Evolutionary conservation across 2,797 vertebrate genomes (phyloP).

Genomic region (Poeciliopsis turneri): DNA sequence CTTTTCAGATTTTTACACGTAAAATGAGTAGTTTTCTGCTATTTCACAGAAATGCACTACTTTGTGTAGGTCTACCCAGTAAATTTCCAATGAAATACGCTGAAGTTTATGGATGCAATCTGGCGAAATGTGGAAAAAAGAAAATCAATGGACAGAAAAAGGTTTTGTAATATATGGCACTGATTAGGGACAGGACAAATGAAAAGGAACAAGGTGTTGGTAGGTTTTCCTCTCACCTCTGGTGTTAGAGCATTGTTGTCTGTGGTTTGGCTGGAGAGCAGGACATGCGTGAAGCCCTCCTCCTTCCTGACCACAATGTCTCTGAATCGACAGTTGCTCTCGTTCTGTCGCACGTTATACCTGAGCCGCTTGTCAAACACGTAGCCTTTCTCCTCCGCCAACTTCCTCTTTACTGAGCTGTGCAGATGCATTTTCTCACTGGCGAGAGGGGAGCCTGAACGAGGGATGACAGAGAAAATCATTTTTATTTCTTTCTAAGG

Average conservation of each 20-base stretch:
- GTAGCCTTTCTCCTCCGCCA: constrained; percentile 89
- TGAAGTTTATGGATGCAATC: not conserved
- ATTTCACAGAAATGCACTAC: not conserved
- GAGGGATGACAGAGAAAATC: constrained; percentile 30
- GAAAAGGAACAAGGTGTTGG: not conserved
- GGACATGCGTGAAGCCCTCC: constrained; percentile 96
- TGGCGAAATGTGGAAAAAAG: too few species aligned
- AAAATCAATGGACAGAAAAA: not conserved
- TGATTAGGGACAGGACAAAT: not conserved
- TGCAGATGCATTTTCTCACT: constrained; percentile 89
- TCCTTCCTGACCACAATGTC: constrained; percentile 98
- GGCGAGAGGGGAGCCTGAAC: constrained; percentile 85
- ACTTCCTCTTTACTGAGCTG: constrained; percentile 92
- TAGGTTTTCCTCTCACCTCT: constrained; percentile 84
- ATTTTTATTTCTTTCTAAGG: not conserved
- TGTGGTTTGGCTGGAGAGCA: constrained; percentile 96
- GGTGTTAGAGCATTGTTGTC: constrained; percentile 97
- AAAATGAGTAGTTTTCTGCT: not conserved
- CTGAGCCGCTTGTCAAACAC: constrained; percentile 96
- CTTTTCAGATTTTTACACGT: not conserved
- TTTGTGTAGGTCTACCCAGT: not conserved
- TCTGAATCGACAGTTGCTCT: constrained; percentile 94
- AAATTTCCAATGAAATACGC: not conserved
- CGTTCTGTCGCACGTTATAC: constrained; percentile 96
- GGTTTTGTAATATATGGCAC: not conserved